Evolutionary conservation across 2,113 vertebrate species (phyloP).

Genomic region (Holacanthus passer): DNA sequence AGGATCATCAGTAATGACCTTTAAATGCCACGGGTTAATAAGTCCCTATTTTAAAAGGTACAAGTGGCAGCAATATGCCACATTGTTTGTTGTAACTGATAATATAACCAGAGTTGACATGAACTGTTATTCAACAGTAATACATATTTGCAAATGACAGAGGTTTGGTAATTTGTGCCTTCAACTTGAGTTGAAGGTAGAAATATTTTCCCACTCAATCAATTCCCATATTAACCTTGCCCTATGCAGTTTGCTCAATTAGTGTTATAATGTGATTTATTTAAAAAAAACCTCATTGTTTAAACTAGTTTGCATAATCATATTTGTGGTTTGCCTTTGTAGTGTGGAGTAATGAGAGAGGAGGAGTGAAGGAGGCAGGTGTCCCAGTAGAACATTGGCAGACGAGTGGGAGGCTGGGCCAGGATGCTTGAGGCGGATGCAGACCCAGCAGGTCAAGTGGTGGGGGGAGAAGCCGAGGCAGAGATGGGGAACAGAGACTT

Average conservation of each 20-base stretch:
- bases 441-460: conserved; percentile 47
- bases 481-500: conserved; percentile 71
- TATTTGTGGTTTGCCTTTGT: conserved; percentile 38
- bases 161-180: background rate
- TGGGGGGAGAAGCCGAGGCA: conserved; percentile 52
- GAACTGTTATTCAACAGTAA: background rate
- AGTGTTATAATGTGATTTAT: conserved; percentile 11
- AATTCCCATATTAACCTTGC: background rate
- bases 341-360: conserved; percentile 67
- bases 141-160: background rate
- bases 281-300: conserved; percentile 33
- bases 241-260: background rate
- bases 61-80: background rate
- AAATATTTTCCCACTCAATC: conserved; percentile 1
- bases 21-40: background rate
- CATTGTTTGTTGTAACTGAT: background rate
- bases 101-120: background rate
- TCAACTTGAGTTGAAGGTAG: background rate
- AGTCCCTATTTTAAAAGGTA: background rate
- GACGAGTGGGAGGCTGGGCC: conserved; percentile 47
- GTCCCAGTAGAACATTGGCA: conserved; percentile 52
- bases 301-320: conserved; percentile 36
- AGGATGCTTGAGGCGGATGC: conserved; percentile 73
- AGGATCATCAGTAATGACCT: background rate
- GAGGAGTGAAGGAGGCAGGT: conserved; percentile 57